phyloP scores from a whole-genome alignment of 2,113 vertebrate genomes.

The Microcebus lehilahytsara region DNA sequence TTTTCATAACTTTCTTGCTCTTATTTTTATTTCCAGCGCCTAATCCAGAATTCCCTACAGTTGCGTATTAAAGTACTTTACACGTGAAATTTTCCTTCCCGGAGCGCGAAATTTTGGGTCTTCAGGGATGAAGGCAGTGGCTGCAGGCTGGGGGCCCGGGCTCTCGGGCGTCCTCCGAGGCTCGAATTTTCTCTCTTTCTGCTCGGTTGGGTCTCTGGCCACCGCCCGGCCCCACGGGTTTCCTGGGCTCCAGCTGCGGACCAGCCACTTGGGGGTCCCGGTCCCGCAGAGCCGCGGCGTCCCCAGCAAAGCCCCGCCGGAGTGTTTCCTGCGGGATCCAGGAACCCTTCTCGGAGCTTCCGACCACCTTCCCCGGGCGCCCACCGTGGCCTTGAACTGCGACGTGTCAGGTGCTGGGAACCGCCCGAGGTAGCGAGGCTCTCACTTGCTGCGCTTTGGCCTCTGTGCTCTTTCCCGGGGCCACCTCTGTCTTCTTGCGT shows the following conservation, averaged over 20 bases:
- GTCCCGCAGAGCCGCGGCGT: rapidly evolving
- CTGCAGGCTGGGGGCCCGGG: neutral
- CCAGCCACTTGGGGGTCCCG: neutral
- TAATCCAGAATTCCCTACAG: neutral
- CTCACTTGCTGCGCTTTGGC: rapidly evolving
- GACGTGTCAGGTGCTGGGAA: neutral
- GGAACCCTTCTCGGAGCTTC: rapidly evolving
- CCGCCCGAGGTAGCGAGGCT: rapidly evolving
- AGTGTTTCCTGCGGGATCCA: neutral
- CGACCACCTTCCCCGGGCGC: rapidly evolving
- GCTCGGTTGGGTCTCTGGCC: neutral
- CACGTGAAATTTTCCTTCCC: neutral
- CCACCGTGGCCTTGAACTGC: neutral
- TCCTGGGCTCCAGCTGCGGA: neutral
- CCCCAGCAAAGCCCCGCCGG: rapidly evolving
- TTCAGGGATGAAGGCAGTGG: rapidly evolving
- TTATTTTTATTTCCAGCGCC: neutral
- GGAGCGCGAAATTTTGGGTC: neutral
- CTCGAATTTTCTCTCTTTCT: neutral
- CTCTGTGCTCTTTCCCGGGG: neutral
- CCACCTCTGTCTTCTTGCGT: neutral
- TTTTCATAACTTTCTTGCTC: neutral
- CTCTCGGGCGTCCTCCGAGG: rapidly evolving
- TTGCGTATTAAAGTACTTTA: neutral
- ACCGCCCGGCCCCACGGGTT: rapidly evolving